These are phyloP conservation scores for Eretmochelys imbricata DNA, from an alignment of 2,113 vertebrate species.

Conservation along the genomic window DNA sequence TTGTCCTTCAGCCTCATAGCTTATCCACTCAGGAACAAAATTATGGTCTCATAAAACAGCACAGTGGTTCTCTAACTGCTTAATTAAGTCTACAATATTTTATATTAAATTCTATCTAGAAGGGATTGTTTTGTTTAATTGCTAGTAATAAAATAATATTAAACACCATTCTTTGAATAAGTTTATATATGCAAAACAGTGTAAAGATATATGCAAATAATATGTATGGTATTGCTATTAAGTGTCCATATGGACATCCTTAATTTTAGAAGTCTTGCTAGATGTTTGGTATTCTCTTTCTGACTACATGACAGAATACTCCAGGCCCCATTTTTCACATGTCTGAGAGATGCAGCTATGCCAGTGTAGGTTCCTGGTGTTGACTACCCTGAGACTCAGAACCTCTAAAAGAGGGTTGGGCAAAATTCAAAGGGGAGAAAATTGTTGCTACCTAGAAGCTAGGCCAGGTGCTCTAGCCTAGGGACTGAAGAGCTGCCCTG, in stretches of 20 bases:
- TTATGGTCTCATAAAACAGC: conserved; percentile 19
- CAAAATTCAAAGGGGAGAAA: neutral
- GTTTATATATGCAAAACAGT: conserved; percentile 11
- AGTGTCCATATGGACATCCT: neutral
- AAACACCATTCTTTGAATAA: conserved; percentile 24
- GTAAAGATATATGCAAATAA: conserved; percentile 22
- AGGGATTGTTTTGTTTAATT: conserved; percentile 44
- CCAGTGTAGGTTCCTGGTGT: neutral
- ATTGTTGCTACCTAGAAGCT: neutral
- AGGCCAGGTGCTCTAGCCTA: neutral
- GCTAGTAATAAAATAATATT: conserved; percentile 48
- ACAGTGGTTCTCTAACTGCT: neutral
- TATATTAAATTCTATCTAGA: neutral
- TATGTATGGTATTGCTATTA: neutral
- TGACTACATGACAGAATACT: neutral
- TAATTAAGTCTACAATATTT: conserved; percentile 34
- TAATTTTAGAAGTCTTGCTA: conserved; percentile 31
- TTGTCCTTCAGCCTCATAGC: neutral
- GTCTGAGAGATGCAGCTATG: neutral
- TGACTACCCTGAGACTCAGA: neutral
- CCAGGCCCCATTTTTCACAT: neutral
- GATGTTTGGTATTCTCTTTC: neutral
- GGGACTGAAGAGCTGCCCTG: neutral
- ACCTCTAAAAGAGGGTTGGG: neutral
- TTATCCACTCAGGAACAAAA: conserved; percentile 9